phyloP scores from a whole-genome alignment of 2,113 vertebrate genomes.

The Hippotragus niger region DNA sequence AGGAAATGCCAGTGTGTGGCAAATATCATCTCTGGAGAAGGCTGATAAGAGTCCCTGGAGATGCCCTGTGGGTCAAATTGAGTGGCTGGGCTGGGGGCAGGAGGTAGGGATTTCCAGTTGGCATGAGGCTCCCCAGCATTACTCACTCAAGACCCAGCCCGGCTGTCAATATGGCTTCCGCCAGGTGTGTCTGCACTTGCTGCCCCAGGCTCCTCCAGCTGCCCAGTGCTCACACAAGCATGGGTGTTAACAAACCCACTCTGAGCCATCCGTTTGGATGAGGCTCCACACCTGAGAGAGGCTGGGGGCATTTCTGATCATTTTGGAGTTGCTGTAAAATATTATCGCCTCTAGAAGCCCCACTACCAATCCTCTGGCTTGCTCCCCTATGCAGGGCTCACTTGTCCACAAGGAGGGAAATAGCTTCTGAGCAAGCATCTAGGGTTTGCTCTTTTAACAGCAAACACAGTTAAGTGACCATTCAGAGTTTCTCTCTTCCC shows the following conservation, averaged over 20 bases:
- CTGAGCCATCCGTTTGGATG: background rate
- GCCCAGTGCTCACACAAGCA: background rate
- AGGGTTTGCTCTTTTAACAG: background rate
- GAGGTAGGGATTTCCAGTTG: background rate
- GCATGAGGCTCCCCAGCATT: background rate
- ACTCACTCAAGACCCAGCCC: background rate
- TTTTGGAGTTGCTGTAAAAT: background rate
- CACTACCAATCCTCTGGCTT: background rate
- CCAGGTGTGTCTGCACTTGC: background rate
- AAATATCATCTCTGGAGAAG: background rate
- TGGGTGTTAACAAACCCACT: fast-evolving
- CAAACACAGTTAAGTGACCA: background rate
- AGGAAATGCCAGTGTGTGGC: background rate
- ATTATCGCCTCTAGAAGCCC: background rate
- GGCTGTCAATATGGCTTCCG: background rate
- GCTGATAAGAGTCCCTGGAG: background rate
- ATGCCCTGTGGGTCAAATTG: background rate
- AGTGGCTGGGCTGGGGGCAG: background rate
- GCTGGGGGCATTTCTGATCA: background rate
- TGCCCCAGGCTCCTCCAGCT: background rate
- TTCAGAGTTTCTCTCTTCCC: background rate
- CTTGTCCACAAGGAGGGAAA: background rate
- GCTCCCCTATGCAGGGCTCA: background rate
- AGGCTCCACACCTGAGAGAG: background rate
- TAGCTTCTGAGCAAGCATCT: background rate